Conservation (phyloP, 2,888 invertebrate species). For the Creontiades dilutus region DNA sequence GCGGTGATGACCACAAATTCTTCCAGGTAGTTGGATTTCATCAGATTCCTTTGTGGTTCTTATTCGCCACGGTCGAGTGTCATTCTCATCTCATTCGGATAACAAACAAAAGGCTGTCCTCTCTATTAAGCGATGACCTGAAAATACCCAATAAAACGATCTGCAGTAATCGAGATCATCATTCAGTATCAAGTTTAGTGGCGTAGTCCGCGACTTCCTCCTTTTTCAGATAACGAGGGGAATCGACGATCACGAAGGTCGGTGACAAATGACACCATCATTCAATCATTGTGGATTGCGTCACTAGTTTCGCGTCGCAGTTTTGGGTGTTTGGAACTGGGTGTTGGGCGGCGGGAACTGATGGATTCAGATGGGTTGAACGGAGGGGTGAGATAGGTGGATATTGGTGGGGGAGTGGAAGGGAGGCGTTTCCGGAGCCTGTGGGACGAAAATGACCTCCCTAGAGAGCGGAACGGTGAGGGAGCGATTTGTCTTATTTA, state of each 20-base stretch:
- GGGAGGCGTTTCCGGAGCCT: neutral
- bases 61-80: too few species aligned
- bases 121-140: too few species aligned
- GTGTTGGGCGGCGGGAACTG: neutral
- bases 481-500: constrained; percentile 33
- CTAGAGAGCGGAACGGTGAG: neutral
- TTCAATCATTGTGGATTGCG: constrained; percentile 32
- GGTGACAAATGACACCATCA: constrained; percentile 31
- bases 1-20: too few species aligned
- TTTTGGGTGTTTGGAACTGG: constrained; percentile 34
- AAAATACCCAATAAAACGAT: too few species aligned
- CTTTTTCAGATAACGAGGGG: constrained; percentile 33
- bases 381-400: too few species aligned
- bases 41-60: too few species aligned
- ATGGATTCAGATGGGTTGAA: neutral
- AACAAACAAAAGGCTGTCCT: too few species aligned
- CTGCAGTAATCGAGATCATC: neutral
- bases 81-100: too few species aligned
- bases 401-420: neutral
- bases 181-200: constrained; percentile 4
- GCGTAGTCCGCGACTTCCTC: neutral
- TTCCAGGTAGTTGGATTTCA: too few species aligned
- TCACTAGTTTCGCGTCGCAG: constrained; percentile 40
- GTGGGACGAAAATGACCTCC: constrained; percentile 39
- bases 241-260: neutral